Base-by-base conservation (phyloP, 2,888 invertebrate genomes). In the Neoscelio sp. region DNA sequence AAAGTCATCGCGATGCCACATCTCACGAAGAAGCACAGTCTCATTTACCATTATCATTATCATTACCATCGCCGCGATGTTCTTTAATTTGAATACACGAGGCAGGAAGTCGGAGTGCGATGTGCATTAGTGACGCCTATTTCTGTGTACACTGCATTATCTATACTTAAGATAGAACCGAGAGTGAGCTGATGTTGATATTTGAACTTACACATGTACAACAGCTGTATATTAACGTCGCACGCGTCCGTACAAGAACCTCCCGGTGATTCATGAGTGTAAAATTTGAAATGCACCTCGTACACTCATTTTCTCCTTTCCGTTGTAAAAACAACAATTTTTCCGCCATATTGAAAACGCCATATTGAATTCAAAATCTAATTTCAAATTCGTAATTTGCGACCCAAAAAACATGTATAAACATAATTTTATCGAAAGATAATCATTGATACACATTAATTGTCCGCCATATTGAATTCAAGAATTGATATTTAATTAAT, bases 21-120 rank as follows among this genome's bases (percentile, higher is more conserved):
- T 65, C 52, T 54, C 40, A 48, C 67, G 62, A 73, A 56, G 71
- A 74, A 67, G 58, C 62, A 70, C 76, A 38, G 62, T 84, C 84
- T 85, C 85, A 79, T 85, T 85, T 84, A 82, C 80, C 80, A 85
- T 86, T 84, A 83, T 85, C 87, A 86, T 87, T 85, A 86, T 80
- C 85, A 83, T 85, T 82, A 82, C 74, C 76, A 78, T 76, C 81
- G 76, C 81, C 81, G 70, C 80, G 78, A 68, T 80, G 85, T 84
- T 84, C 84, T 86, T 86, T 83, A 87, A 87, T 87, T 87, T 87
- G 87, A 87, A 87, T 87, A 87, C 86, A 86, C 83, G 84, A 84
- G 83, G 82, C 87, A 87, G 86, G 86, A 87, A 86, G 84, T 83
- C 82, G 48, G 78, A 78, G 71, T 44, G 76, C 68, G 79, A 77